Conservation (phyloP, 2,113 vertebrate genomes). For the Macquaria ambigua region DNA sequence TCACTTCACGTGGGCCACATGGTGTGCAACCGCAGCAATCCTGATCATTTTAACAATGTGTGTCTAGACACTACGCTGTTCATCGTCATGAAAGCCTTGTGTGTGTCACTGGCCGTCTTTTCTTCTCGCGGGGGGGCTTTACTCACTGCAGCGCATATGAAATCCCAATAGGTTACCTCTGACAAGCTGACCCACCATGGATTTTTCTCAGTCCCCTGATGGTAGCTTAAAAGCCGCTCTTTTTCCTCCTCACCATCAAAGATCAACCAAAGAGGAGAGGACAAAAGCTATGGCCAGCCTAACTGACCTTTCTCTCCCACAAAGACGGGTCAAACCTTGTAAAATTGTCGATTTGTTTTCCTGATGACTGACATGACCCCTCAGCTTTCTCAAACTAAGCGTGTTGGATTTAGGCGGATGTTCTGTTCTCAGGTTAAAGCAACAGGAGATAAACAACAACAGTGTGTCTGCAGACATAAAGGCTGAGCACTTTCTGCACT, state of each 20-base stretch:
- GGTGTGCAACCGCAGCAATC: not conserved
- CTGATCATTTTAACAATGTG: slow-evolving; percentile 29
- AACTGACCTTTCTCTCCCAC: not conserved
- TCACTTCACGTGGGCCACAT: slow-evolving; percentile 16
- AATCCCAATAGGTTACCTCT: slow-evolving; percentile 74
- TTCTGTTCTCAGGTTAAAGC: not conserved
- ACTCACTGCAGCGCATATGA: slow-evolving; percentile 51
- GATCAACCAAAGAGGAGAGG: slow-evolving; percentile 31
- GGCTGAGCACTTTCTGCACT: not conserved
- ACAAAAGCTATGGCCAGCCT: slow-evolving; percentile 38
- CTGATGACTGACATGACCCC: slow-evolving; percentile 12
- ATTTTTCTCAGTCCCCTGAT: slow-evolving; percentile 64
- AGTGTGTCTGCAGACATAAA: not conserved
- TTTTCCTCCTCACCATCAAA: slow-evolving; percentile 57
- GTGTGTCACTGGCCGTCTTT: slow-evolving; percentile 52
- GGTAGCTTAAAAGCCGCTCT: slow-evolving; percentile 56
- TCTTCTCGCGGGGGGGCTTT: slow-evolving; percentile 47
- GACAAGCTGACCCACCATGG: slow-evolving; percentile 65
- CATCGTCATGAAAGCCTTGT: slow-evolving; percentile 44
- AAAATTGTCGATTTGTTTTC: not conserved
- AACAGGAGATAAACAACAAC: not conserved
- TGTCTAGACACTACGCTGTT: slow-evolving; percentile 21
- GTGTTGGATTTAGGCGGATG: not conserved
- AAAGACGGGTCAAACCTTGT: not conserved
- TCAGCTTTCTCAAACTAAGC: not conserved